Evolutionary conservation across 2,888 invertebrate genomes (phyloP).

Genomic region (Pandemis heparana): DNA sequence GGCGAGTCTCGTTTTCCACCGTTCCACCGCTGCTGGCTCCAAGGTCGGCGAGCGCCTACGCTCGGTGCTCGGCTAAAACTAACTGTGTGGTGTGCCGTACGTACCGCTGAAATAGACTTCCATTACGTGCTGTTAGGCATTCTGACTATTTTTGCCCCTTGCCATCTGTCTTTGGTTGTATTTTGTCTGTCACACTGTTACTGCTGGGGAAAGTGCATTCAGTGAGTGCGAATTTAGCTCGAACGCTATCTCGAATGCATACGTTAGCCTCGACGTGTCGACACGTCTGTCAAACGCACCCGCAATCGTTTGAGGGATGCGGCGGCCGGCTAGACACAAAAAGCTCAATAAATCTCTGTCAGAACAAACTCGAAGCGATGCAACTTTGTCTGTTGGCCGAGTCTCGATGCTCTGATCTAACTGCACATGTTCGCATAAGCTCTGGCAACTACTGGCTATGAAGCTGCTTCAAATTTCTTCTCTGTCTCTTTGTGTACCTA

Average conservation of each 20-base stretch:
- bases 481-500: slow-evolving; percentile 2
- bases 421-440: slow-evolving; percentile 27
- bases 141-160: slow-evolving; percentile 78
- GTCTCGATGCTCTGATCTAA: slow-evolving; percentile 44
- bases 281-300: slow-evolving; percentile 56
- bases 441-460: slow-evolving; percentile 10
- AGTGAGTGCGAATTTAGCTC: slow-evolving; percentile 52
- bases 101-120: slow-evolving; percentile 78
- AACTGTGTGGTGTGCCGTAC: slow-evolving; percentile 73
- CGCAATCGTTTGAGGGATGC: slow-evolving; percentile 61
- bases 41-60: slow-evolving; percentile 83
- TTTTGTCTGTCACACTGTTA: slow-evolving; percentile 62
- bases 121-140: slow-evolving; percentile 75
- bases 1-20: slow-evolving; percentile 79
- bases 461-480: slow-evolving; percentile 18
- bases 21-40: slow-evolving; percentile 72
- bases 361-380: slow-evolving; percentile 51
- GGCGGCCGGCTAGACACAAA: slow-evolving; percentile 59
- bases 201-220: slow-evolving; percentile 61
- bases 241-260: slow-evolving; percentile 51
- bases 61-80: slow-evolving; percentile 76
- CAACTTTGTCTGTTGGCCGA: slow-evolving; percentile 62
- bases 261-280: slow-evolving; percentile 54
- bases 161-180: slow-evolving; percentile 59
- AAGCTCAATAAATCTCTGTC: slow-evolving; percentile 72